Evolutionary conservation across 2,113 vertebrate species (phyloP).

Genomic region (Silurus meridionalis): DNA sequence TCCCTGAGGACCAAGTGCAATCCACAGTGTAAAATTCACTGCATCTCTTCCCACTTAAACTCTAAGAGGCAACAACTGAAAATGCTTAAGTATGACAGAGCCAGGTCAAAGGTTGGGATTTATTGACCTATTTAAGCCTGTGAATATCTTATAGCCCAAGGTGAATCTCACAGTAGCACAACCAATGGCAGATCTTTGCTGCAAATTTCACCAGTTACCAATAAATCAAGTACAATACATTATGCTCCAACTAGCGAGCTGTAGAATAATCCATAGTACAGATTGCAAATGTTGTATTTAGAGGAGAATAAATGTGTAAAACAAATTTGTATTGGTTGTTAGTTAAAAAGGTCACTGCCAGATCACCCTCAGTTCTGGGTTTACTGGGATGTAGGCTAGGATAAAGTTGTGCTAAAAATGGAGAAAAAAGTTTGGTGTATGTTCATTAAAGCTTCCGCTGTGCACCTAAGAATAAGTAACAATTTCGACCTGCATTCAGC

Average conservation of each 20-base stretch:
- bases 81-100: slow-evolving; percentile 37
- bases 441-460: slow-evolving; percentile 24
- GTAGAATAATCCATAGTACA: slow-evolving; percentile 58
- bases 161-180: slow-evolving; percentile 51
- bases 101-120: slow-evolving; percentile 64
- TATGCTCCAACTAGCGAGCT: slow-evolving; percentile 54
- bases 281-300: slow-evolving; percentile 48
- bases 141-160: slow-evolving; percentile 62
- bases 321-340: slow-evolving; percentile 54
- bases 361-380: slow-evolving; percentile 32
- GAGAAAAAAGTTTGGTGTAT: slow-evolving; percentile 1
- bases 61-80: background rate
- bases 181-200: slow-evolving; percentile 56
- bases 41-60: slow-evolving; percentile 1
- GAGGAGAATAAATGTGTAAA: slow-evolving; percentile 23
- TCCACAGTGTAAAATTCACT: slow-evolving; percentile 13
- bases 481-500: background rate
- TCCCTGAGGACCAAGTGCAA: slow-evolving; percentile 28
- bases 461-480: background rate
- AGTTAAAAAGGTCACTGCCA: slow-evolving; percentile 54
- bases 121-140: slow-evolving; percentile 63
- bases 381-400: background rate
- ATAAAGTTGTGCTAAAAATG: background rate
- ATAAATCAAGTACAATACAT: slow-evolving; percentile 63
- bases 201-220: slow-evolving; percentile 55